Evolutionary conservation across 2,888 invertebrate genomes (phyloP).

Genomic region (Drosophila formosana): DNA sequence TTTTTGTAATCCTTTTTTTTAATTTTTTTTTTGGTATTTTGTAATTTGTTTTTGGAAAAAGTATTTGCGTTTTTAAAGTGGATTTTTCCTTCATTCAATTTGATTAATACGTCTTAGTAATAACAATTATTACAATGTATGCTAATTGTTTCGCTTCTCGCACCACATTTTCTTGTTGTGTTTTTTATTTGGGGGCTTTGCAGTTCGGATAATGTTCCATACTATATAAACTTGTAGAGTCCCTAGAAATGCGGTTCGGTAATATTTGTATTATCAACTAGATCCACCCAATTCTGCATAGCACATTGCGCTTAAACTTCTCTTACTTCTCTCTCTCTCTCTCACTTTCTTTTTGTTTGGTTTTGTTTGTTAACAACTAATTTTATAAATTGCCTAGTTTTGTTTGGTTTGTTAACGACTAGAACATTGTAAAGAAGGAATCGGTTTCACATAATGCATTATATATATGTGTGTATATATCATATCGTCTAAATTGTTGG

Average conservation of each 20-base stretch:
- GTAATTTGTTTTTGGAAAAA: constrained; percentile 66
- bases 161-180: constrained; percentile 8
- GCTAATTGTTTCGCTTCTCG: constrained; percentile 65
- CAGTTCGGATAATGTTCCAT: constrained; percentile 12
- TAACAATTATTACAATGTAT: constrained; percentile 71
- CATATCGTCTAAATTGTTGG: constrained; percentile 50
- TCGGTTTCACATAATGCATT: constrained; percentile 70
- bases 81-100: constrained; percentile 54
- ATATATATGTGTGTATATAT: constrained; percentile 26
- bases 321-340: constrained; percentile 7
- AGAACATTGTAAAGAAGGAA: constrained; percentile 79
- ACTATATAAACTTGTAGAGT: constrained; percentile 38
- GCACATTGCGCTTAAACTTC: constrained; percentile 19
- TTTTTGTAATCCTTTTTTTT: constrained; percentile 12
- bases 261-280: constrained; percentile 34
- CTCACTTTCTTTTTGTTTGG: not conserved
- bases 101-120: constrained; percentile 74
- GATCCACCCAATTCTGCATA: constrained; percentile 17
- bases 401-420: constrained; percentile 76
- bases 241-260: constrained; percentile 45
- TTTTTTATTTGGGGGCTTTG: constrained; percentile 13
- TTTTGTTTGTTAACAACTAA: constrained; percentile 60
- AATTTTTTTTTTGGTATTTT: constrained; percentile 19
- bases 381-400: constrained; percentile 64
- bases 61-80: constrained; percentile 66